Conservation (phyloP, 2,888 invertebrate species). For the Drepana falcataria region DNA sequence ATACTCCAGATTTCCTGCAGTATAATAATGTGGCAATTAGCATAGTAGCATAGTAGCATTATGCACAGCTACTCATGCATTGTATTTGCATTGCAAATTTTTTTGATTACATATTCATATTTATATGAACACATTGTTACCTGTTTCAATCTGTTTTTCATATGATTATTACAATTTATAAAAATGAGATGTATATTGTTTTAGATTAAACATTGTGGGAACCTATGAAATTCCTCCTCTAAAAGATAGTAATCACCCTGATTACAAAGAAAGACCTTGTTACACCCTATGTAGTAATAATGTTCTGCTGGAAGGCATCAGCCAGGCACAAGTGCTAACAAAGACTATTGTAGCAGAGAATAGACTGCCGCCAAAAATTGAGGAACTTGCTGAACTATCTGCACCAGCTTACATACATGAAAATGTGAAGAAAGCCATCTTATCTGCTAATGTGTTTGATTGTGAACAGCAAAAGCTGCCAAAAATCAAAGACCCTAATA, state of each 20-base stretch:
- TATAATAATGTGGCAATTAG: too few species aligned
- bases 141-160: too few species aligned
- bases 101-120: not conserved
- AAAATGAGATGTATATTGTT: slow-evolving; percentile 19
- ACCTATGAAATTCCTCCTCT: slow-evolving; percentile 51
- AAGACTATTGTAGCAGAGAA: slow-evolving; percentile 84
- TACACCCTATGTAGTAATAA: slow-evolving; percentile 79
- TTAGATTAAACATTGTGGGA: slow-evolving; percentile 64
- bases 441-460: slow-evolving; percentile 85
- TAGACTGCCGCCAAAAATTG: slow-evolving; percentile 80
- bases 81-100: not conserved
- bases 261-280: slow-evolving; percentile 81
- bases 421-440: slow-evolving; percentile 80
- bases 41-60: too few species aligned
- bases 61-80: too few species aligned
- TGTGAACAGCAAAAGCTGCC: slow-evolving; percentile 88
- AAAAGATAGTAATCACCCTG: slow-evolving; percentile 80
- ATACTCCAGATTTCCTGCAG: too few species aligned
- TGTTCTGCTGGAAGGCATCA: slow-evolving; percentile 84
- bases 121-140: too few species aligned
- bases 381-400: slow-evolving; percentile 69
- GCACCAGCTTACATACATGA: slow-evolving; percentile 74
- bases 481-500: slow-evolving; percentile 82
- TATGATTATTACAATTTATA: not conserved
- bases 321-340: slow-evolving; percentile 89